Conservation (phyloP, 2,888 invertebrate species). For the Hypolimnas misippus region DNA sequence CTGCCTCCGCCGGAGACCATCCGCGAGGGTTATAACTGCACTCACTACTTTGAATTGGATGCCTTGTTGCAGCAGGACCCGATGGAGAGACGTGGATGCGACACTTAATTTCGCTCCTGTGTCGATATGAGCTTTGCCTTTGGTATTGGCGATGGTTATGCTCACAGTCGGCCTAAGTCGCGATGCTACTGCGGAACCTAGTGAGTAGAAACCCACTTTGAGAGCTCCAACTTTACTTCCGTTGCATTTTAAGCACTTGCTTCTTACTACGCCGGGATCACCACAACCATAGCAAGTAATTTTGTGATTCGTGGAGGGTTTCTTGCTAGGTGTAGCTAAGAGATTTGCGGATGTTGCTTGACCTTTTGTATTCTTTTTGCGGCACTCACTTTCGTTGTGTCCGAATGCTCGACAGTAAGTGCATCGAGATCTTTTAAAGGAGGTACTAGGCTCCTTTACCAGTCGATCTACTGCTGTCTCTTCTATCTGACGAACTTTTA, state of each 20-base stretch:
- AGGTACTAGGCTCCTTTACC: no score
- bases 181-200: conserved; percentile 18
- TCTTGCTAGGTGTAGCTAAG: conserved; percentile 11
- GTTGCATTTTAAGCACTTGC: conserved; percentile 25
- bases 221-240: not conserved
- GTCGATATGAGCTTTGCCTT: conserved; percentile 8
- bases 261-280: conserved; percentile 30
- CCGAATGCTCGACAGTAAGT: not conserved
- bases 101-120: conserved; percentile 37
- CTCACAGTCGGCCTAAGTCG: conserved; percentile 30
- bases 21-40: conserved; percentile 16
- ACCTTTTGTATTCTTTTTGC: not conserved
- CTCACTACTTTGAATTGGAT: conserved; percentile 6
- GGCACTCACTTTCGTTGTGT: not conserved
- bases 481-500: not conserved
- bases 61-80: conserved; percentile 16
- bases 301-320: conserved; percentile 25
- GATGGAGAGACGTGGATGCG: conserved; percentile 33
- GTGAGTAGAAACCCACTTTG: conserved; percentile 28
- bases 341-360: not conserved
- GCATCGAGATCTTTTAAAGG: not conserved
- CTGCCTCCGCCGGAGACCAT: conserved; percentile 10
- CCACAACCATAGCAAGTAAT: conserved; percentile 39
- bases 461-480: no score
- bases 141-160: not conserved